Conservation (phyloP, 1,140 invertebrate species). For the Aphaenogaster floridana region DNA sequence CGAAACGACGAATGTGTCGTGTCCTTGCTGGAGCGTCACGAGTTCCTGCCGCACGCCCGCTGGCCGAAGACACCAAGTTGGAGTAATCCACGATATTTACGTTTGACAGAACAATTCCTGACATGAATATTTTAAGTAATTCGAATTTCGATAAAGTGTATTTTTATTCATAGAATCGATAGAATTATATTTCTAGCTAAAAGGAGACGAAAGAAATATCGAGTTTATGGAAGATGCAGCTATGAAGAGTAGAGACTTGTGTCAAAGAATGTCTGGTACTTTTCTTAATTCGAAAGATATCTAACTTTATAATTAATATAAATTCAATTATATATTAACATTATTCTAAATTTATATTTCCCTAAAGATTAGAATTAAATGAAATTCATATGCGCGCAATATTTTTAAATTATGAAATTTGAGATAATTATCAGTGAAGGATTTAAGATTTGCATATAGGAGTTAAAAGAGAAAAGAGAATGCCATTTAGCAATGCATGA, state of each 20-base stretch:
- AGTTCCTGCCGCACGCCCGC: neutral
- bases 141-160: neutral
- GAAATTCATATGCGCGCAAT: neutral
- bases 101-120: neutral
- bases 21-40: neutral
- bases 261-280: neutral
- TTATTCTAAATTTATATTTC: neutral
- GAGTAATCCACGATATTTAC: slow-evolving; percentile 6
- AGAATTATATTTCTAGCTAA: neutral
- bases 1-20: neutral
- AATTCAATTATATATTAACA: neutral
- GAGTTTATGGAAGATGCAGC: neutral
- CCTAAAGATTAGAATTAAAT: neutral
- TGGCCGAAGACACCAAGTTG: neutral
- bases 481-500: neutral
- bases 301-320: neutral
- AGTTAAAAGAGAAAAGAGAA: slow-evolving; percentile 9
- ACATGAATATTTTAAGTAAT: neutral
- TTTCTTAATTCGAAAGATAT: neutral
- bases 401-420: neutral
- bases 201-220: neutral
- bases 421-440: neutral
- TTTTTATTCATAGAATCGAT: neutral
- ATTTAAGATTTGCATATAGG: neutral
- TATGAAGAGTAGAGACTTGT: neutral